Evolutionary conservation across 2,797 vertebrate species (phyloP).

Genomic region (Podargus strigoides): DNA sequence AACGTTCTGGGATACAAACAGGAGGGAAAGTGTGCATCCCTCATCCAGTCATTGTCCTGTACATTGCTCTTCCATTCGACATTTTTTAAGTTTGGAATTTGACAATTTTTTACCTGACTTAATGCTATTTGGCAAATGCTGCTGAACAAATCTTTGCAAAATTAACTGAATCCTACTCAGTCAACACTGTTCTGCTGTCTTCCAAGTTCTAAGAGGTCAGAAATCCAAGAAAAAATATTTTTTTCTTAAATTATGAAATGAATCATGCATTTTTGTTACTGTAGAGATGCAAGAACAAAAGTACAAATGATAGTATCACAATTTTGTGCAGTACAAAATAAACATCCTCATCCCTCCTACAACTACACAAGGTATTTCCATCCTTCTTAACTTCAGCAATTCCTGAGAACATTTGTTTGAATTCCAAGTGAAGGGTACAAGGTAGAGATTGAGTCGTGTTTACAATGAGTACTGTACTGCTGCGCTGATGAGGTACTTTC

Average conservation of each 20-base stretch:
- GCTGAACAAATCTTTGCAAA: neutral
- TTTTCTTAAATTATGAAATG: neutral
- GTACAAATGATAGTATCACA: accelerated
- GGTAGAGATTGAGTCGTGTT: neutral
- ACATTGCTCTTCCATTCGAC: neutral
- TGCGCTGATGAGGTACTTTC: neutral
- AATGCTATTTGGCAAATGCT: neutral
- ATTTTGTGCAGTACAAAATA: neutral
- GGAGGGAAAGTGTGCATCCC: neutral
- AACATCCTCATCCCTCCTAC: neutral
- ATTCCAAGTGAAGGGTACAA: neutral
- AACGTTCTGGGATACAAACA: neutral
- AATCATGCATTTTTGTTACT: neutral
- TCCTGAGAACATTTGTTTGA: neutral
- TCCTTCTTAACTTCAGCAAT: neutral
- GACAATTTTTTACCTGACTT: neutral
- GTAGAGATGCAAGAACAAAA: neutral
- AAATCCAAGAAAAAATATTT: neutral
- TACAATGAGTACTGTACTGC: neutral
- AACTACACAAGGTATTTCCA: neutral
- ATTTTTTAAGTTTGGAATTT: neutral
- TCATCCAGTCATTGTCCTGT: neutral
- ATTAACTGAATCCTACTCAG: neutral
- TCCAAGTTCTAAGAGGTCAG: neutral
- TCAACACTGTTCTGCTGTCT: neutral